These are phyloP conservation scores for Heliconius erato DNA, from an alignment of 2,888 invertebrate genomes.

Conservation along the genomic window DNA sequence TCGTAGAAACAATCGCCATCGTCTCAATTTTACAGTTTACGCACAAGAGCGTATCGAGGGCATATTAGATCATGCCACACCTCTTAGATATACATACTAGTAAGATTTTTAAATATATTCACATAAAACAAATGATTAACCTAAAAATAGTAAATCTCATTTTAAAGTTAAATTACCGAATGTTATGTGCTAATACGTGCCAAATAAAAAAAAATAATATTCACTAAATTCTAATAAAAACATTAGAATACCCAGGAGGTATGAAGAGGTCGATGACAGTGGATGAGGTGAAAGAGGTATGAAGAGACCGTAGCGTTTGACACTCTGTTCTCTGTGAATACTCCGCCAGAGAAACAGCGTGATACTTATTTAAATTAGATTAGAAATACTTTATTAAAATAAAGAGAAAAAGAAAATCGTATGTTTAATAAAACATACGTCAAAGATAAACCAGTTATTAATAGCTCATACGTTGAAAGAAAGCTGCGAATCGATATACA, in stretches of 20 bases:
- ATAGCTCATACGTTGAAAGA: conserved; percentile 56
- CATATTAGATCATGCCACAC: conserved; percentile 50
- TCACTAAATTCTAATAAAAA: neutral
- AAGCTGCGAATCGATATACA: conserved; percentile 58
- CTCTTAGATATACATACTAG: conserved; percentile 31
- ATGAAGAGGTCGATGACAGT: too few relatives aligned
- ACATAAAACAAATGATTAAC: neutral
- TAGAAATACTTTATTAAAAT: neutral
- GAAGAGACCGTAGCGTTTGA: too few relatives aligned
- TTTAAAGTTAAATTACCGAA: neutral
- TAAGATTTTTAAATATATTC: neutral
- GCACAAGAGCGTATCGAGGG: conserved; percentile 52
- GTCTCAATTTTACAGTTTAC: conserved; percentile 52
- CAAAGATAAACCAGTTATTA: conserved; percentile 49
- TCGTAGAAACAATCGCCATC: conserved; percentile 44
- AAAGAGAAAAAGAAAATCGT: neutral
- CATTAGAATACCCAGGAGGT: too few relatives aligned
- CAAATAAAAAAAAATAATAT: conserved; percentile 4
- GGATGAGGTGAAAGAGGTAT: too few relatives aligned
- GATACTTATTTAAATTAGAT: neutral
- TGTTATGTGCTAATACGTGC: neutral
- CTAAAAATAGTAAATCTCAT: neutral
- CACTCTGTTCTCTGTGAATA: too few relatives aligned
- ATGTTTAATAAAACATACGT: conserved; percentile 24
- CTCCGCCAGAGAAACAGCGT: too few relatives aligned